Percentiles rank a stretch among this genome's conserved stretches.
These are phyloP conservation scores for Yponomeuta evonymella DNA, from an alignment of 2,888 invertebrate species.

Conservation along the genomic window DNA sequence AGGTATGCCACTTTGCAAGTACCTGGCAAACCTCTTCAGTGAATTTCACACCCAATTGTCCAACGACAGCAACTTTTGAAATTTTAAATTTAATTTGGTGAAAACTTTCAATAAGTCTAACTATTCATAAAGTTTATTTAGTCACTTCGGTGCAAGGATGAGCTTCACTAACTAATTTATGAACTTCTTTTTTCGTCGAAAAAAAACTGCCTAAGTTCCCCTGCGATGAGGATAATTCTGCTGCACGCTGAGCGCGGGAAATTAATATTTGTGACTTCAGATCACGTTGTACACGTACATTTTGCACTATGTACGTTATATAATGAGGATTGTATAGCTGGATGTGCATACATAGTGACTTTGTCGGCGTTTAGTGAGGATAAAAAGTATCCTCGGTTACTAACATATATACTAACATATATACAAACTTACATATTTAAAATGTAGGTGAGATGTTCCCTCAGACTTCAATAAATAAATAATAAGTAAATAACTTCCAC, in stretches of 20 bases:
- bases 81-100: constrained; percentile 15
- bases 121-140: constrained; percentile 13
- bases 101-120: constrained; percentile 11
- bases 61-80: constrained; percentile 13
- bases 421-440: too few species aligned
- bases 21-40: background rate
- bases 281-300: too few species aligned
- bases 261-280: background rate
- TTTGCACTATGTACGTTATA: too few species aligned
- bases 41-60: constrained; percentile 4
- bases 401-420: too few species aligned
- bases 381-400: too few species aligned
- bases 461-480: too few species aligned
- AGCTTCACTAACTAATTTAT: constrained; percentile 10
- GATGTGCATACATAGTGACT: too few species aligned
- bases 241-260: background rate
- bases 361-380: too few species aligned
- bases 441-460: too few species aligned
- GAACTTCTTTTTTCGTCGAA: constrained; percentile 1
- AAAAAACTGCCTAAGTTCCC: background rate
- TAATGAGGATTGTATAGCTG: too few species aligned
- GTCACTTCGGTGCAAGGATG: constrained; percentile 8
- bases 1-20: too few species aligned
- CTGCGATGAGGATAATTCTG: background rate
- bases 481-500: too few species aligned